Conservation (phyloP, 2,797 vertebrate genomes). For the Tokudaia muenninki region DNA sequence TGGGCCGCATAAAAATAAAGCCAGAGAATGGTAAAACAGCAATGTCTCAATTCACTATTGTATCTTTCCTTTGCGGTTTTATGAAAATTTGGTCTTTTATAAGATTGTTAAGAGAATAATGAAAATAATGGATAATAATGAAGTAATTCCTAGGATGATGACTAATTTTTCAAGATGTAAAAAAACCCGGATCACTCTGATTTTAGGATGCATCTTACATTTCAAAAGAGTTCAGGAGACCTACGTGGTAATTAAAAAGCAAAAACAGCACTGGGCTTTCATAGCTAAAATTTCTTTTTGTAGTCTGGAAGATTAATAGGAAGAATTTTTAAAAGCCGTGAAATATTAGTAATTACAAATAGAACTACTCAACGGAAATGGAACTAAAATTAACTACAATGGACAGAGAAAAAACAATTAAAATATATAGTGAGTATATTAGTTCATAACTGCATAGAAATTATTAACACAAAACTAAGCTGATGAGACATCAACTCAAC, state of each 20-base stretch:
- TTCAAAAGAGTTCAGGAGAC: not conserved
- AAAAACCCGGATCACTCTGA: constrained; percentile 26
- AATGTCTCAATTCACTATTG: not conserved
- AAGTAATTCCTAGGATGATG: constrained; percentile 14
- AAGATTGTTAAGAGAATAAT: constrained; percentile 8
- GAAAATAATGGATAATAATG: constrained; percentile 40
- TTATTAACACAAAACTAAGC: constrained; percentile 39
- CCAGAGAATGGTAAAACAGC: constrained; percentile 28
- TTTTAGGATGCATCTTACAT: constrained; percentile 25
- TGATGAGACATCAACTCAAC: constrained; percentile 14
- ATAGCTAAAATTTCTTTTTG: constrained; percentile 31
- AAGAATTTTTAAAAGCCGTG: constrained; percentile 21
- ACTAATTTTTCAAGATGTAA: constrained; percentile 56
- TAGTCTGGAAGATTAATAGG: constrained; percentile 20
- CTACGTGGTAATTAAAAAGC: constrained; percentile 32
- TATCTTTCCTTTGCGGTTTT: constrained; percentile 38
- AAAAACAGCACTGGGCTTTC: constrained; percentile 40
- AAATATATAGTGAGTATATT: constrained; percentile 23
- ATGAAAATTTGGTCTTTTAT: constrained; percentile 42
- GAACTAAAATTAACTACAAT: constrained; percentile 30
- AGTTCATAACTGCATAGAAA: constrained; percentile 31
- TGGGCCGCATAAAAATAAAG: constrained; percentile 42
- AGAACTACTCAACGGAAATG: constrained; percentile 42
- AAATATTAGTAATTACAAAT: constrained; percentile 40
- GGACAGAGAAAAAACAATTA: not conserved